Evolutionary conservation across 23 tunicate genomes (phyloP), one percentile per base, ranked within the genome.

Genomic region (Halocynthia aurantium): DNA sequence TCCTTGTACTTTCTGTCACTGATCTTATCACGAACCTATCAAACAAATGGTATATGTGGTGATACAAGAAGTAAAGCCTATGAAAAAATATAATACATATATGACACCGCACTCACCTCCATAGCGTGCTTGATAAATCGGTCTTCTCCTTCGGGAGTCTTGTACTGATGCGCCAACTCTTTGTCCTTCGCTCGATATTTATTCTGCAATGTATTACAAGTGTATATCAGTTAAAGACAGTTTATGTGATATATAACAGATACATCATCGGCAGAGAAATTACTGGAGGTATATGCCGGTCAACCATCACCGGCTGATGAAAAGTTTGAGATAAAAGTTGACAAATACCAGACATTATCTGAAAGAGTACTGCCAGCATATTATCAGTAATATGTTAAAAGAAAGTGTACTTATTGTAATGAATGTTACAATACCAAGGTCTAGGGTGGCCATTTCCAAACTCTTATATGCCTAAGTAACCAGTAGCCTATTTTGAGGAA

Each of bases 181-280:
- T 86, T 92, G 75, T 92, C 92, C 70, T 92, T 92, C 53, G 92
- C 85, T 86, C 77, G 80, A 80, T 92, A 92, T 40, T 78, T 69
- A 19, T 83, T 53, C 98, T 91, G 64, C 19, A 31, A 71, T 68
- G 77, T 12, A 31, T 31, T 31, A 31, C 44, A 31, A 31, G 44
- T 31, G 44, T 31, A 31, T 31, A 31, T 31, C 44, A 31, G 44
- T 31, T 31, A 31, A 31, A 31, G 44, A 31, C 44, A 31, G 44
- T 31, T 4, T 31, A 31, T 31, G 44, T 31, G 44, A 31, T 31
- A 31, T 31, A 31, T 31, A 31, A 31, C 44, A 31, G 44, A 31
- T 31, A 31, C 44, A 31, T 31, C 44, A 31, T 31, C 44, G 44
- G 44, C 44, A 31, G 44, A 31, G 44, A 31, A 31, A 31, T 31